These are phyloP conservation scores for Raphicerus campestris DNA, from an alignment of 2,113 vertebrate species.

Conservation along the genomic window DNA sequence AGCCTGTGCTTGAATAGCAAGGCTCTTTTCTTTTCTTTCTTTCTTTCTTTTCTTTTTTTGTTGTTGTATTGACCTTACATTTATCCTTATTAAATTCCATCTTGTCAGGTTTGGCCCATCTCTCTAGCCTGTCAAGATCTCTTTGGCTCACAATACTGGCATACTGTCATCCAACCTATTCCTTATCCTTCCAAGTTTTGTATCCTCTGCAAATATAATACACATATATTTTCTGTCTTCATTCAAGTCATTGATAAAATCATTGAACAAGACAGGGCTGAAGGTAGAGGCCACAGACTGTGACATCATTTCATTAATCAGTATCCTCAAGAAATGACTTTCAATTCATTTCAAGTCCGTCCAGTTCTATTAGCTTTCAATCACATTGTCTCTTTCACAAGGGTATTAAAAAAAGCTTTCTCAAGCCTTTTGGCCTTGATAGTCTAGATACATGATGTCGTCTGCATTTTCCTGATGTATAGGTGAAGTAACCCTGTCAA, in stretches of 20 bases:
- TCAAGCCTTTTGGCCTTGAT: neutral
- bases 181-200: constrained; percentile 7
- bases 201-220: neutral
- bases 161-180: constrained; percentile 1
- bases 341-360: constrained; percentile 48
- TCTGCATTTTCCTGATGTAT: neutral
- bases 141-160: neutral
- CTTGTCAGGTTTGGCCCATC: constrained; percentile 18
- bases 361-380: neutral
- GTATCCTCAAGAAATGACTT: constrained; percentile 20
- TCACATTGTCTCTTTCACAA: neutral
- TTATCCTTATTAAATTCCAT: constrained; percentile 26
- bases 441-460: neutral
- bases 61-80: neutral
- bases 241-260: constrained; percentile 49
- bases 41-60: neutral
- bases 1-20: neutral
- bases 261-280: neutral
- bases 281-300: neutral
- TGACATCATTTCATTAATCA: constrained; percentile 50
- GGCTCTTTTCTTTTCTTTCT: neutral
- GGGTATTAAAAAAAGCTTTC: neutral
- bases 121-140: constrained; percentile 34
- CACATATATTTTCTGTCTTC: constrained; percentile 26
- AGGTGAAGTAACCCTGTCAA: neutral